These are phyloP conservation scores for Grus americana DNA, from an alignment of 2,113 vertebrate species.

Conservation along the genomic window DNA sequence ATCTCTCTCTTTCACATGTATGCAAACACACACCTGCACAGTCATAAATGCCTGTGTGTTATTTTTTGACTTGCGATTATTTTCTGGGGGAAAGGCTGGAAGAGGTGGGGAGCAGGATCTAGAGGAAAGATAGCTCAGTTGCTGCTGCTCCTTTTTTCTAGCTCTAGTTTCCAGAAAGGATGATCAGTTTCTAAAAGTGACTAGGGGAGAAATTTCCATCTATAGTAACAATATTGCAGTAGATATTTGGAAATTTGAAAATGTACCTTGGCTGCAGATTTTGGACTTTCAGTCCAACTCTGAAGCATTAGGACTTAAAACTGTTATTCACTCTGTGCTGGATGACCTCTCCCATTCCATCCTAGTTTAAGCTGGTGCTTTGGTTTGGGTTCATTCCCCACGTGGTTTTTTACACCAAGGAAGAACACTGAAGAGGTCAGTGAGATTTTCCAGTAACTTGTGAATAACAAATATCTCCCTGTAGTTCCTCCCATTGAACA, in stretches of 20 bases:
- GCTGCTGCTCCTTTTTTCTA: not conserved
- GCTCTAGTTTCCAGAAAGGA: not conserved
- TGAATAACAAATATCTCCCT: not conserved
- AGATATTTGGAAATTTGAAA: not conserved
- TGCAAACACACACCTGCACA: not conserved
- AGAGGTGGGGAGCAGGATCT: not conserved
- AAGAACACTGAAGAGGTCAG: not conserved
- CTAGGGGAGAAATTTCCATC: not conserved
- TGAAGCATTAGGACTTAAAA: not conserved
- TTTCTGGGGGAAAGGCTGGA: not conserved
- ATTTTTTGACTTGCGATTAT: not conserved
- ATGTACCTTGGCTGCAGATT: not conserved
- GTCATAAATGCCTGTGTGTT: not conserved
- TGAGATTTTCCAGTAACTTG: not conserved
- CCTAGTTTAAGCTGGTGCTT: not conserved
- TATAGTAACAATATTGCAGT: not conserved
- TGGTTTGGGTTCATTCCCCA: not conserved
- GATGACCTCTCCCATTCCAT: not conserved
- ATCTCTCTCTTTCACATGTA: constrained; percentile 28
- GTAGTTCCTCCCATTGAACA: not conserved
- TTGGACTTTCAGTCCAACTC: not conserved
- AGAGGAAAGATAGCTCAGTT: not conserved
- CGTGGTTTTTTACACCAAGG: not conserved
- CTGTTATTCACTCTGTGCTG: not conserved
- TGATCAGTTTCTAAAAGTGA: not conserved